A percentile compares a stretch with the other conserved stretches of the same genome.
Conservation (phyloP, 2,888 invertebrate species). For the Axea sp. region DNA sequence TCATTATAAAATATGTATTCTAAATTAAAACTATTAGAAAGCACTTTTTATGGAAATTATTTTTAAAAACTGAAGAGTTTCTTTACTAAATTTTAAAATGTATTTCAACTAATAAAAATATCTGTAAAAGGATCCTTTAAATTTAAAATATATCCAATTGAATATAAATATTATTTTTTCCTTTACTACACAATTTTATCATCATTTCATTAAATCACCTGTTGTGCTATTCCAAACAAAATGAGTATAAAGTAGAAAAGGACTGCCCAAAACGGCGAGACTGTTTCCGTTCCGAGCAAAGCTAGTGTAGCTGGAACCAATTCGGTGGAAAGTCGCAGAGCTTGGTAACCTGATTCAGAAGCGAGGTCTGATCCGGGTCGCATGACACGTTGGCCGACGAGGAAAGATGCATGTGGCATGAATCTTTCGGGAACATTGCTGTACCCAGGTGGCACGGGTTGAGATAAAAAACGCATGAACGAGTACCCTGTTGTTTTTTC, state of each 20-base stretch:
- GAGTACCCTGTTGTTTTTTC: constrained; percentile 86
- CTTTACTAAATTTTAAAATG: no score
- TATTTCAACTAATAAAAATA: no score
- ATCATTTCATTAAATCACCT: constrained; percentile 80
- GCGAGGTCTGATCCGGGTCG: constrained; percentile 82
- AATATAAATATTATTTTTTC: no score
- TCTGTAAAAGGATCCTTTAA: no score
- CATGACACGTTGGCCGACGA: constrained; percentile 85
- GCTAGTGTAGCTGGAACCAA: constrained; percentile 93
- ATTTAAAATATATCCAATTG: no score
- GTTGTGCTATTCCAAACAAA: constrained; percentile 92
- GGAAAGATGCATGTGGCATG: constrained; percentile 86
- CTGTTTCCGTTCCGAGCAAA: constrained; percentile 85
- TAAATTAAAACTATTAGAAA: no score
- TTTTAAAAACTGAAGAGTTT: no score
- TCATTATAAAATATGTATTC: no score
- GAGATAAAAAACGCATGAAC: constrained; percentile 84
- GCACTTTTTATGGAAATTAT: no score
- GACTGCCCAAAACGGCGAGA: constrained; percentile 94
- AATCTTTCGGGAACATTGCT: constrained; percentile 84
- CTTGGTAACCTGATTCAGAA: constrained; percentile 89
- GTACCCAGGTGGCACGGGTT: constrained; percentile 83
- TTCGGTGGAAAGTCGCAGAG: constrained; percentile 91
- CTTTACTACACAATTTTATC: no score
- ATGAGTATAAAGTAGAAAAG: constrained; percentile 92